A percentile compares a stretch with the other conserved stretches of the same genome.
phyloP scores from a whole-genome alignment of 2,113 vertebrate genomes.

The Sturnira hondurensis region DNA sequence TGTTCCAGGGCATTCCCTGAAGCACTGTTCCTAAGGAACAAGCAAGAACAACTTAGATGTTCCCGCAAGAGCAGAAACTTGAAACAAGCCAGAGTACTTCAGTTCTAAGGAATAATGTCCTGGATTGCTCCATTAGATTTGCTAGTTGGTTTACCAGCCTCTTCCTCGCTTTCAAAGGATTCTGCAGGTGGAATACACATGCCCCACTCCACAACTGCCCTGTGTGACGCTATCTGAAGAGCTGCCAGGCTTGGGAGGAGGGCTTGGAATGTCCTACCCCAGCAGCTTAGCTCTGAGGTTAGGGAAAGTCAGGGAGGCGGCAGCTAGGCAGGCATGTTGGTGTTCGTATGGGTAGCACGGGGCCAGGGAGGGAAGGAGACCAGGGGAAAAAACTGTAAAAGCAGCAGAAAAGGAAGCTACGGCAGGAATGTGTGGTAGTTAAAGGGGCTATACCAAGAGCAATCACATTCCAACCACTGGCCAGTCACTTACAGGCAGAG shows the following conservation, averaged over 20 bases:
- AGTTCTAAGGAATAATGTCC: neutral
- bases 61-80: neutral
- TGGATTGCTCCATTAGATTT: neutral
- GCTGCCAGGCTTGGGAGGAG: neutral
- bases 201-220: neutral
- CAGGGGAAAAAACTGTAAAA: neutral
- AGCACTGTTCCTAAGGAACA: neutral
- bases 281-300: neutral
- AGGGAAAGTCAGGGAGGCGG: neutral
- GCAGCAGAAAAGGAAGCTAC: neutral
- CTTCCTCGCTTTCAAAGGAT: neutral
- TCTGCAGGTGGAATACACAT: neutral
- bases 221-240: neutral
- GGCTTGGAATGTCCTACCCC: neutral
- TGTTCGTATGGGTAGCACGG: neutral
- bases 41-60: neutral
- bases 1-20: neutral
- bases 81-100: neutral
- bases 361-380: neutral
- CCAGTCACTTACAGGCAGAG: neutral
- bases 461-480: neutral
- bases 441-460: neutral
- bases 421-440: neutral
- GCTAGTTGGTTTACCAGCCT: neutral
- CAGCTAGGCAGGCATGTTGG: no score